Percentiles rank a stretch among this genome's conserved stretches.
Evolutionary conservation across 2,113 vertebrate genomes (phyloP).

Genomic region (Scartelaos histophorus): DNA sequence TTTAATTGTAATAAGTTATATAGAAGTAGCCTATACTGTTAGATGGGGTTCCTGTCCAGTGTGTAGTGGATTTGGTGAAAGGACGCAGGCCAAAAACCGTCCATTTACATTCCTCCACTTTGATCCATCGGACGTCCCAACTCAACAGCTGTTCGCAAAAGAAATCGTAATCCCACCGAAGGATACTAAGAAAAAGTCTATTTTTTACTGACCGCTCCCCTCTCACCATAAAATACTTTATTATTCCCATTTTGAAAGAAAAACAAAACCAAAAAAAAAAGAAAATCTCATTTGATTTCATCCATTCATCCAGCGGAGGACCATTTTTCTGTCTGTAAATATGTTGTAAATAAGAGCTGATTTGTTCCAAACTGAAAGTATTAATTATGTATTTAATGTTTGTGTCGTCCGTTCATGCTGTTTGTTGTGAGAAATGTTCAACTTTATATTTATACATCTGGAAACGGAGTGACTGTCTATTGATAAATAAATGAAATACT

Average conservation of each 20-base stretch:
- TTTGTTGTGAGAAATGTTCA: slow-evolving; percentile 86
- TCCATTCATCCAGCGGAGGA: slow-evolving; percentile 79
- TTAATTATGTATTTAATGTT: slow-evolving; percentile 88
- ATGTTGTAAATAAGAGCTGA: slow-evolving; percentile 90
- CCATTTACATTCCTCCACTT: slow-evolving; percentile 66
- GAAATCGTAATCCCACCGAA: background rate
- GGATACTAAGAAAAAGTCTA: background rate
- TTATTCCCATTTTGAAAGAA: slow-evolving; percentile 13
- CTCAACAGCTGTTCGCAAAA: slow-evolving; percentile 30
- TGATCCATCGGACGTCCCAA: slow-evolving; percentile 42
- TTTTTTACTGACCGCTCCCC: slow-evolving; percentile 4
- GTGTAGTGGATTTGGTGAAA: slow-evolving; percentile 29
- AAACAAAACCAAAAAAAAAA: slow-evolving; percentile 1
- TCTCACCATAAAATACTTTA: background rate
- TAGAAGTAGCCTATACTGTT: slow-evolving; percentile 8
- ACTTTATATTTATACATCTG: slow-evolving; percentile 95
- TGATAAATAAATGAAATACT: slow-evolving; percentile 79
- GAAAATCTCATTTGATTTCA: slow-evolving; percentile 14
- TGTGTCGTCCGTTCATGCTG: slow-evolving; percentile 69
- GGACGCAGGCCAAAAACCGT: slow-evolving; percentile 45
- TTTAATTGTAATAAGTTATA: slow-evolving; percentile 35
- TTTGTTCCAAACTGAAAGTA: slow-evolving; percentile 74
- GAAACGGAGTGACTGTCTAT: slow-evolving; percentile 81
- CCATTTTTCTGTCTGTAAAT: slow-evolving; percentile 80
- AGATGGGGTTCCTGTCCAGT: slow-evolving; percentile 37